Evolutionary conservation across 1,140 invertebrate genomes (phyloP).

Genomic region (Drosophila cardini): DNA sequence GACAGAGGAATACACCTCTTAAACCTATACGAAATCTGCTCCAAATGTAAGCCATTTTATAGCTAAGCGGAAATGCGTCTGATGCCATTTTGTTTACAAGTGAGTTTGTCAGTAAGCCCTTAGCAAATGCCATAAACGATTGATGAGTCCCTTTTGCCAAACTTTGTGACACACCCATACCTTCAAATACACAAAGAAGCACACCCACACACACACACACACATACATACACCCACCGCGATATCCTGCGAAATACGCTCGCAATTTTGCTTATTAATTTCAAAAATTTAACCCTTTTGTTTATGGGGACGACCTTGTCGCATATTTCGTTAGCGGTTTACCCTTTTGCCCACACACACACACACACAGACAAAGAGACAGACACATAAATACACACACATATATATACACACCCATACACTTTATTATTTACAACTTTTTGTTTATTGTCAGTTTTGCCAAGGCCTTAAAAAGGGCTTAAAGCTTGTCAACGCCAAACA

Average conservation of each 20-base stretch:
- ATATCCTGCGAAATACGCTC: not conserved
- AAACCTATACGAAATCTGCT: constrained; percentile 2
- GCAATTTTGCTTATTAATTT: constrained; percentile 76
- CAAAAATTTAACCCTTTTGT: constrained; percentile 54
- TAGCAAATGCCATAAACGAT: constrained; percentile 52
- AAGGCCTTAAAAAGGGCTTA: constrained; percentile 75
- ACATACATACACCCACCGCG: not conserved
- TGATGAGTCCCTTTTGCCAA: constrained; percentile 46
- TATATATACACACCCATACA: constrained; percentile 38
- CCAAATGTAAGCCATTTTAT: constrained; percentile 35
- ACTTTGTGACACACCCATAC: not conserved
- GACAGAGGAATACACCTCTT: constrained; percentile 9
- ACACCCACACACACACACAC: not conserved
- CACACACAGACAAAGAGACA: constrained; percentile 19
- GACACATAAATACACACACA: constrained; percentile 18
- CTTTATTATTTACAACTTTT: constrained; percentile 80
- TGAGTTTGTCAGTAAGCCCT: constrained; percentile 48
- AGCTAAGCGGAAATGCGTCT: constrained; percentile 42
- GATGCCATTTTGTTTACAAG: constrained; percentile 49
- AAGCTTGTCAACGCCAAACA: constrained; percentile 66
- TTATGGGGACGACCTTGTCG: constrained; percentile 36
- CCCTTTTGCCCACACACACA: constrained; percentile 41
- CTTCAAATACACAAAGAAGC: too few species aligned
- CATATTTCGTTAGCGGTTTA: constrained; percentile 62
- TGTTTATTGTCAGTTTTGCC: constrained; percentile 77